Conservation (phyloP, 1,140 invertebrate species). For the Littorina saxatilis region DNA sequence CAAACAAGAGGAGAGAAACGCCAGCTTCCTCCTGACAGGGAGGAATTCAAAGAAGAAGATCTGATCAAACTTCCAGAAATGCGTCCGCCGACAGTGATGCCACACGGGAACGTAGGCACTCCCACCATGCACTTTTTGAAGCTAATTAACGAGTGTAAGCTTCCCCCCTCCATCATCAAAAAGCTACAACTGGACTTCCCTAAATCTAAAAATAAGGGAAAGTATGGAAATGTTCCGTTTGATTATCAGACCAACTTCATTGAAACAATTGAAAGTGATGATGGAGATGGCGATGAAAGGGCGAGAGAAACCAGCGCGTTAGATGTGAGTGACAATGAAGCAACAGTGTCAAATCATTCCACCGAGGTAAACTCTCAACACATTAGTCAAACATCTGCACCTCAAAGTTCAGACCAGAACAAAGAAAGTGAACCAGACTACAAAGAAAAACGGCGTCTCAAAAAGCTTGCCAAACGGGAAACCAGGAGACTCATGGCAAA, state of each 20-base stretch:
- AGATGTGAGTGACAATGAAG: no score
- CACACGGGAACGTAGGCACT: conserved; percentile 80
- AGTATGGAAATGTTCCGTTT: conserved; percentile 78
- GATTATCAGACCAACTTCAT: conserved; percentile 72
- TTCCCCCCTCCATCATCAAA: conserved; percentile 78
- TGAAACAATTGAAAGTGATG: background rate
- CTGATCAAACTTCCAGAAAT: conserved; percentile 75
- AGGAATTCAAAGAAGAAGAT: conserved; percentile 68
- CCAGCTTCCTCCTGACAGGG: conserved; percentile 57
- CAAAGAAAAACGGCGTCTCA: conserved; percentile 36
- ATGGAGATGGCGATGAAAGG: background rate
- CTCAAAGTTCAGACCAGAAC: background rate
- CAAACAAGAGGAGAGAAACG: conserved; percentile 64
- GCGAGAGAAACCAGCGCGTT: no score
- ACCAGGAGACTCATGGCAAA: conserved; percentile 56
- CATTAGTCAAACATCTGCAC: background rate
- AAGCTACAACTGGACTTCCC: conserved; percentile 77
- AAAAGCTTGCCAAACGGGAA: conserved; percentile 55
- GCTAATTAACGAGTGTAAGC: conserved; percentile 77
- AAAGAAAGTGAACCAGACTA: background rate
- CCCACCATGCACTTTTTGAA: conserved; percentile 78
- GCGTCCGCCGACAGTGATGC: conserved; percentile 77
- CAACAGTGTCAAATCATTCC: no score
- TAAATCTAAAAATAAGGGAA: conserved; percentile 70
- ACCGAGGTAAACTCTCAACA: no score